A percentile compares a stretch with the other conserved stretches of the same genome.
These are phyloP conservation scores for Plumapathes pennacea DNA, from an alignment of 92 coral and sea anemone genomes.

Conservation along the genomic window DNA sequence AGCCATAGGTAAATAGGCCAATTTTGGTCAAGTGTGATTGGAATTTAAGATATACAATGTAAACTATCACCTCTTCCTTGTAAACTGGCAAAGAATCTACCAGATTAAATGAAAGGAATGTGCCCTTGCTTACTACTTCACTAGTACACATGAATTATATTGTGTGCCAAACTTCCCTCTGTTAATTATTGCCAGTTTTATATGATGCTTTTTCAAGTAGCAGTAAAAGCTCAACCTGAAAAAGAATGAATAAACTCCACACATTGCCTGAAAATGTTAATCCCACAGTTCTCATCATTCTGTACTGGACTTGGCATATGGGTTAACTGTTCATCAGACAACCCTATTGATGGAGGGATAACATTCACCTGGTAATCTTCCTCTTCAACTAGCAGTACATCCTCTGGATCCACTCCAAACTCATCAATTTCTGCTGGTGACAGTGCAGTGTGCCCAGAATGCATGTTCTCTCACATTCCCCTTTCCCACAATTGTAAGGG, in stretches of 20 bases:
- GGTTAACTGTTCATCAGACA: slow-evolving; percentile 43
- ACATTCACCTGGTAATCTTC: slow-evolving; percentile 65
- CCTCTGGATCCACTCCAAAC: slow-evolving; percentile 65
- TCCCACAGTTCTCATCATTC: slow-evolving; percentile 64
- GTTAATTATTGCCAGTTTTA: no score
- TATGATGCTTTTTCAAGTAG: no score
- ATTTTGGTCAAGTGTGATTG: no score
- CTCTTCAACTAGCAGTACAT: slow-evolving; percentile 48
- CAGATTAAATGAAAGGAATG: no score
- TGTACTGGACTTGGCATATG: slow-evolving; percentile 53
- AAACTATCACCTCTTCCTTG: no score
- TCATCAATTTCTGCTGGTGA: slow-evolving; percentile 46
- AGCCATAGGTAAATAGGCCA: no score
- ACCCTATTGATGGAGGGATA: slow-evolving; percentile 35
- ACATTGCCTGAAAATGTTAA: slow-evolving; percentile 27
- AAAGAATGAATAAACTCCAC: slow-evolving; percentile 30
- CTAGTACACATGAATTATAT: no score
- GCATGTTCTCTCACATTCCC: slow-evolving; percentile 71
- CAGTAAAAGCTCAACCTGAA: no score
- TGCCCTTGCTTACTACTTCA: no score
- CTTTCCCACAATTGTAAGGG: slow-evolving; percentile 73
- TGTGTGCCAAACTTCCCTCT: no score
- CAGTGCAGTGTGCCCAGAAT: slow-evolving; percentile 74
- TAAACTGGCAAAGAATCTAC: no score
- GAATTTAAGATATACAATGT: no score